Evolutionary conservation across 2,797 vertebrate genomes (phyloP).

Genomic region (Aeoliscus strigatus): DNA sequence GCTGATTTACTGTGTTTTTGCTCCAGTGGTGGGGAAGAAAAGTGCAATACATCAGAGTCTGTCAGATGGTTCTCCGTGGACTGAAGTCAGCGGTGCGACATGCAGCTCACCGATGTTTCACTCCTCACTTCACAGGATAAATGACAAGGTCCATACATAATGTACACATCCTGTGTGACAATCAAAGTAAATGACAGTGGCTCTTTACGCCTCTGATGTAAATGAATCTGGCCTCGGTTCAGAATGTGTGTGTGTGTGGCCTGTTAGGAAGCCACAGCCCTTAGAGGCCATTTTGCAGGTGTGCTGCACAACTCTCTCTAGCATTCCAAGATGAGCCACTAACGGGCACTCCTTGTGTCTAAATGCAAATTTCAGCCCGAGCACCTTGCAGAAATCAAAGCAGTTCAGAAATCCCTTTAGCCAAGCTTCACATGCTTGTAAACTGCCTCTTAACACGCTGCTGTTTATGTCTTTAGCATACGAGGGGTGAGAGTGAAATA

Average conservation of each 20-base stretch:
- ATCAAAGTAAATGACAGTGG: constrained; percentile 34
- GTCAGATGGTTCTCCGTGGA: too few species aligned
- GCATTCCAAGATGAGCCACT: constrained; percentile 22
- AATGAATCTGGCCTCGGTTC: constrained; percentile 37
- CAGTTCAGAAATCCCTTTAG: constrained; percentile 22
- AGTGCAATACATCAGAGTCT: too few species aligned
- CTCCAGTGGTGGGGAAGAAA: too few species aligned
- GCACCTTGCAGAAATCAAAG: constrained; percentile 19
- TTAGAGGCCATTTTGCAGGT: constrained; percentile 38
- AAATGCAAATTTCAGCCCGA: constrained; percentile 46
- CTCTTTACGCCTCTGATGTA: constrained; percentile 37
- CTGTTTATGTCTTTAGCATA: constrained; percentile 19
- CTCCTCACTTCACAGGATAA: too few species aligned
- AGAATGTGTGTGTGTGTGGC: constrained; percentile 1
- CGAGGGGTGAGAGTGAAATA: constrained; percentile 8
- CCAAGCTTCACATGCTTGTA: constrained; percentile 15
- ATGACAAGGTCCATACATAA: too few species aligned
- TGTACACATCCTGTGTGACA: constrained; percentile 11
- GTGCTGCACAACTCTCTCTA: constrained; percentile 15
- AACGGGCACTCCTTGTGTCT: constrained; percentile 38
- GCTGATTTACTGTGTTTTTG: too few species aligned
- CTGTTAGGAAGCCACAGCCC: constrained; percentile 10
- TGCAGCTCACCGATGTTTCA: constrained; percentile 1
- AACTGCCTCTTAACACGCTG: constrained; percentile 14
- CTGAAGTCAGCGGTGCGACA: too few species aligned